phyloP scores from a whole-genome alignment of 2,797 vertebrate species.

The Synaphobranchus kaupii region DNA sequence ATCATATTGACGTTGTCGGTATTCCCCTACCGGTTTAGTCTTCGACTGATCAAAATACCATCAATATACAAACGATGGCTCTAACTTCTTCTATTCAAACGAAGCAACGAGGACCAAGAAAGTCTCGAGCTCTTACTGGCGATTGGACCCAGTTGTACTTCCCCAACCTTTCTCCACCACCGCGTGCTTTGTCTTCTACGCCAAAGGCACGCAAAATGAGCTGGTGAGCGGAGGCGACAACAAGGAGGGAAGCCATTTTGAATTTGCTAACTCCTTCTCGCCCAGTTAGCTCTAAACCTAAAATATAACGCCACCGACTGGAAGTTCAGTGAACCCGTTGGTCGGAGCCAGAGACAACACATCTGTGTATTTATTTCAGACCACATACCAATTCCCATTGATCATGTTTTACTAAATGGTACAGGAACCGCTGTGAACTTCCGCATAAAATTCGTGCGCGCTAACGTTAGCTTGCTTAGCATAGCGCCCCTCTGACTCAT shows the following conservation, averaged over 20 bases:
- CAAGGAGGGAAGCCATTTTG: constrained; percentile 73
- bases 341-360: background rate
- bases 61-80: constrained; percentile 16
- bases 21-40: constrained; percentile 35
- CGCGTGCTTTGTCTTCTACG: constrained; percentile 72
- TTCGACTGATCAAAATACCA: constrained; percentile 29
- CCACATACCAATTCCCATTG: background rate
- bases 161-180: constrained; percentile 43
- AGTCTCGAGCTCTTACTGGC: constrained; percentile 47
- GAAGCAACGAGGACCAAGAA: constrained; percentile 20
- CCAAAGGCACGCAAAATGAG: constrained; percentile 22
- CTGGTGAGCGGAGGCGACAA: constrained; percentile 62
- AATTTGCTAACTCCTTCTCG: constrained; percentile 49
- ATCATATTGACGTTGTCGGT: constrained; percentile 38
- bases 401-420: background rate
- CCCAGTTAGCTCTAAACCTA: constrained; percentile 43
- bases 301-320: constrained; percentile 10
- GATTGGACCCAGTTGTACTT: constrained; percentile 58
- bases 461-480: constrained; percentile 21
- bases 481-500: constrained; percentile 38
- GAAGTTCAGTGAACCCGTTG: background rate
- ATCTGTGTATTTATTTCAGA: background rate
- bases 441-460: constrained; percentile 31
- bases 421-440: constrained; percentile 30
- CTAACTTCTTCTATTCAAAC: background rate